Evolutionary conservation across 2,797 vertebrate genomes (phyloP), one percentile per base, ranked within the genome.

Genomic region (Chelon auratus): DNA sequence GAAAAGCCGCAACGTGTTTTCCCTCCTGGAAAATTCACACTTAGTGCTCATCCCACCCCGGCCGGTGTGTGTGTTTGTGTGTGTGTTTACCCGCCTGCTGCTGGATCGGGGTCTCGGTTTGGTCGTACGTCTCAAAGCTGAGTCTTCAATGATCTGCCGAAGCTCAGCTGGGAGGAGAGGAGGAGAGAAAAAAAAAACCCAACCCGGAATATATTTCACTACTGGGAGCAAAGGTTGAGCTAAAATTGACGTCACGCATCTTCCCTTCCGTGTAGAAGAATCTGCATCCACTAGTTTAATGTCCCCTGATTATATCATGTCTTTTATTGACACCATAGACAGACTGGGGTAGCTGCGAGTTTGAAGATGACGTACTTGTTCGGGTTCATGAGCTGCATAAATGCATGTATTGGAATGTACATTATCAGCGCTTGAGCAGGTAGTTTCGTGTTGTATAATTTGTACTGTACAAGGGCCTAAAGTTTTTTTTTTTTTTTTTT

Each of bases 1-100:
- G 0, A 54, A 81, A 70, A 52, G 40, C 36, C 52, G 50, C 75
- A 71, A 65, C 59, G 50, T 59, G 77, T 71, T 82, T 78, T 55
- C 67, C 61, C 56, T 64, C n/a, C 58, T 26, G 47, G 53, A 73
- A 68, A 82, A 68, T 30, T 61, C 69, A 51, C 51, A 53, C 48
- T 65, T 45, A 43, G 7, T 22, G 9, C 45, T 63, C 59, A 54
- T 56, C 53, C 24, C 39, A 13, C 6, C 14, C 55, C 54, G 24
- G 24, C 24, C 3, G 24, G 24, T 26, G 24, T 26, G 24, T 26
- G 24, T 26, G 24, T 56, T 43, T 3, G 39, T n/a, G 51, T 65
- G 69, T 66, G 59, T 71, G 2, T 26, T 59, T 61, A 22, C 42
- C 55, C 33, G 43, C 20, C 30, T 33, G 11, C 43, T 3, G n/a